A percentile compares a stretch with the other conserved stretches of the same genome.
Conservation (phyloP, 1,140 invertebrate genomes). For the Panagrolaimus sp. region DNA sequence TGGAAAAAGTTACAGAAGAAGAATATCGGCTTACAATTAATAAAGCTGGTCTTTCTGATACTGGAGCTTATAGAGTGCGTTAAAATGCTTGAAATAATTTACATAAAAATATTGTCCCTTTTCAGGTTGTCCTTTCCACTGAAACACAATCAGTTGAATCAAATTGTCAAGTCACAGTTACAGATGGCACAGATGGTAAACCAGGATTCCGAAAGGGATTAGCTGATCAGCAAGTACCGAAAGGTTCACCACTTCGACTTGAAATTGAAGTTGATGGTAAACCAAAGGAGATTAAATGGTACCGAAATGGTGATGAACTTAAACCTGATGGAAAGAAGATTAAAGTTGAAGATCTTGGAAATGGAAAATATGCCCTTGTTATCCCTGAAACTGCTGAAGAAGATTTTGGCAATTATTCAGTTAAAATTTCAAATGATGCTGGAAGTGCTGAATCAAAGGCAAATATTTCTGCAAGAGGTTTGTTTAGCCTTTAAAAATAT, state of each 20-base stretch:
- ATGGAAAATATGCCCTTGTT: slow-evolving; percentile 29
- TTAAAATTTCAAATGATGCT: slow-evolving; percentile 37
- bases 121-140: slow-evolving; percentile 67
- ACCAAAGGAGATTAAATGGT: slow-evolving; percentile 53
- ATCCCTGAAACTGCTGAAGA: slow-evolving; percentile 31
- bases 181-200: slow-evolving; percentile 63
- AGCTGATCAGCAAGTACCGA: slow-evolving; percentile 69
- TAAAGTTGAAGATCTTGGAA: slow-evolving; percentile 33
- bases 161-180: slow-evolving; percentile 66
- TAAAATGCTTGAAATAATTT: no score
- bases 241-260: slow-evolving; percentile 40
- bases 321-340: slow-evolving; percentile 17
- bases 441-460: slow-evolving; percentile 26
- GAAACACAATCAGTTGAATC: slow-evolving; percentile 68
- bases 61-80: slow-evolving; percentile 67
- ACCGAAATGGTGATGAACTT: slow-evolving; percentile 51
- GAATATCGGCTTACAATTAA: slow-evolving; percentile 68
- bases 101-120: no score
- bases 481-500: background rate
- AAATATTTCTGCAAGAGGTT: slow-evolving; percentile 16
- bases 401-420: slow-evolving; percentile 41
- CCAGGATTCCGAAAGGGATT: slow-evolving; percentile 77
- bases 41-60: slow-evolving; percentile 68
- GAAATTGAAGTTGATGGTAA: slow-evolving; percentile 55
- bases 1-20: slow-evolving; percentile 49